phyloP scores from a whole-genome alignment of 2,888 invertebrate genomes.

The Drosophila hamatofila region DNA sequence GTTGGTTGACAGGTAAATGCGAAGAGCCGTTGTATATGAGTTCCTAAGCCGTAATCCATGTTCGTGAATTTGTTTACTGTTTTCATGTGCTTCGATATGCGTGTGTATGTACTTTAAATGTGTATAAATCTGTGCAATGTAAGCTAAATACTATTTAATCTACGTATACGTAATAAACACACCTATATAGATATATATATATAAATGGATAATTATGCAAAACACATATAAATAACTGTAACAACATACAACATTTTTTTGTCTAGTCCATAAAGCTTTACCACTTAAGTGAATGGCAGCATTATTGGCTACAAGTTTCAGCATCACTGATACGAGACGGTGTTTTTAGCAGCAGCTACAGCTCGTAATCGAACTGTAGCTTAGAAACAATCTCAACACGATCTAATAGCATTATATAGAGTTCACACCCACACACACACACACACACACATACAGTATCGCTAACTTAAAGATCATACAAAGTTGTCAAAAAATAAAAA shows the following conservation, averaged over 20 bases:
- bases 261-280: slow-evolving; percentile 58
- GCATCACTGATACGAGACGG: slow-evolving; percentile 2
- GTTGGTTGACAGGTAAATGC: neutral
- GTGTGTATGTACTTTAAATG: slow-evolving; percentile 75
- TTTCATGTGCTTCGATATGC: slow-evolving; percentile 78
- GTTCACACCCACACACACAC: slow-evolving; percentile 1
- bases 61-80: slow-evolving; percentile 80
- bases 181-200: slow-evolving; percentile 8
- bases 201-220: slow-evolving; percentile 38
- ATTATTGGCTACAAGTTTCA: slow-evolving; percentile 38
- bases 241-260: slow-evolving; percentile 56
- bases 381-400: slow-evolving; percentile 4
- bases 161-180: slow-evolving; percentile 28
- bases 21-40: slow-evolving; percentile 77
- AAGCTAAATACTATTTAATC: slow-evolving; percentile 60
- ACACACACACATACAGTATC: slow-evolving; percentile 14
- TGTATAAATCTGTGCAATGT: slow-evolving; percentile 77
- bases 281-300: slow-evolving; percentile 44
- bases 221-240: slow-evolving; percentile 59
- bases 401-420: slow-evolving; percentile 6
- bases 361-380: neutral
- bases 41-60: slow-evolving; percentile 79
- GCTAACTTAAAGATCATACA: slow-evolving; percentile 17
- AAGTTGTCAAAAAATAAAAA: slow-evolving; percentile 18
- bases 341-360: neutral